These are phyloP conservation scores for Cnemophilus loriae DNA, from an alignment of 2,113 vertebrate genomes.

Conservation along the genomic window DNA sequence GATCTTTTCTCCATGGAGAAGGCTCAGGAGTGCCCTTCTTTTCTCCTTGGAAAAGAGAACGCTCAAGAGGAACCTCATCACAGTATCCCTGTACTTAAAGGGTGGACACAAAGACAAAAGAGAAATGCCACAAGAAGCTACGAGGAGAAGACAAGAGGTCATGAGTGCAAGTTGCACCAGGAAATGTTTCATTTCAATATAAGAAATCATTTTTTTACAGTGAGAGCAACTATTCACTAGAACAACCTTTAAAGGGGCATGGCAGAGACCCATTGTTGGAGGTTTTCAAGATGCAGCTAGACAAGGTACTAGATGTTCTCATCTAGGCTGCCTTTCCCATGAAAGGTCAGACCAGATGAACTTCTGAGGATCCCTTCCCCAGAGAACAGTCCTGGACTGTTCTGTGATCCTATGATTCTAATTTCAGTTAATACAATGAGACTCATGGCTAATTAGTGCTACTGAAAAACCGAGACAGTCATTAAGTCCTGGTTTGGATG, in stretches of 20 bases:
- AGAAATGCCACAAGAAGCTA: neutral
- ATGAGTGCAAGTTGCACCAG: neutral
- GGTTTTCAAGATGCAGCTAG: neutral
- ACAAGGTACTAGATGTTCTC: neutral
- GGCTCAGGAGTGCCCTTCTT: neutral
- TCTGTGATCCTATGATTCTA: neutral
- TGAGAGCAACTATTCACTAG: neutral
- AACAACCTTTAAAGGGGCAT: neutral
- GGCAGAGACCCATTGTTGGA: neutral
- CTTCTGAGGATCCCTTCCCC: neutral
- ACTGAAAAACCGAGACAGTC: neutral
- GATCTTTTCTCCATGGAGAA: neutral
- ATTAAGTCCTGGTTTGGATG: neutral
- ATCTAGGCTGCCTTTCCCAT: neutral
- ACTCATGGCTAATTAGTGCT: neutral
- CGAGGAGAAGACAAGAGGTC: neutral
- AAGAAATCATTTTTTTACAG: neutral
- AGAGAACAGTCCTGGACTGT: neutral
- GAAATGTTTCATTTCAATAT: neutral
- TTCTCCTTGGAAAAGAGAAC: neutral
- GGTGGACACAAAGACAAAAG: neutral
- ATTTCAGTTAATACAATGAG: neutral
- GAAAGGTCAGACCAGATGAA: neutral
- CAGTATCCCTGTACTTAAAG: neutral
- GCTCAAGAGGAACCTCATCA: neutral